These are phyloP conservation scores for Donacobius atricapilla DNA, from an alignment of 2,113 vertebrate genomes.

Conservation along the genomic window DNA sequence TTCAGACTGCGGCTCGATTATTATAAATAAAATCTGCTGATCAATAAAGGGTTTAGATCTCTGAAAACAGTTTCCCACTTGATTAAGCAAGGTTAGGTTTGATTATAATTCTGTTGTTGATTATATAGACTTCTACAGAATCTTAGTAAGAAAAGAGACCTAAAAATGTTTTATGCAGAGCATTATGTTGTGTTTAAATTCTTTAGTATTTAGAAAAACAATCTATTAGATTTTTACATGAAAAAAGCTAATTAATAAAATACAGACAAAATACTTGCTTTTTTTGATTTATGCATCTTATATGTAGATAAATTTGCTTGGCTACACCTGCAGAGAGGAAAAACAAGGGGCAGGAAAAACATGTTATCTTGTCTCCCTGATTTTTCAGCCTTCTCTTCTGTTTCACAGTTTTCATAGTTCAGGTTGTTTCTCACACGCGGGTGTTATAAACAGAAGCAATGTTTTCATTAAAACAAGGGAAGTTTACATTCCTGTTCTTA, in stretches of 20 bases:
- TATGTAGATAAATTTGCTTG: neutral
- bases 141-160: neutral
- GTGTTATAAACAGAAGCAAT: too few species aligned
- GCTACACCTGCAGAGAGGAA: neutral
- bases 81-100: neutral
- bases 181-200: neutral
- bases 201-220: neutral
- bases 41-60: neutral
- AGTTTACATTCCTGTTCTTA: too few species aligned
- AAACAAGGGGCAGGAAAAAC: neutral
- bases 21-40: neutral
- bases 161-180: neutral
- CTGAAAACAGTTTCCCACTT: neutral
- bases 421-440: too few species aligned
- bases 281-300: neutral
- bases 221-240: neutral
- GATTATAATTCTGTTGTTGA: neutral
- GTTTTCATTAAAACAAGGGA: too few species aligned
- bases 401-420: too few species aligned
- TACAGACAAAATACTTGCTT: neutral
- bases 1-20: neutral
- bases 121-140: neutral
- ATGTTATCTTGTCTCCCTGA: too few species aligned
- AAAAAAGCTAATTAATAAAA: neutral
- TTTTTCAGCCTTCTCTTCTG: too few species aligned